phyloP scores from a whole-genome alignment of 2,797 vertebrate species.

The Silurus lanzhouensis region DNA sequence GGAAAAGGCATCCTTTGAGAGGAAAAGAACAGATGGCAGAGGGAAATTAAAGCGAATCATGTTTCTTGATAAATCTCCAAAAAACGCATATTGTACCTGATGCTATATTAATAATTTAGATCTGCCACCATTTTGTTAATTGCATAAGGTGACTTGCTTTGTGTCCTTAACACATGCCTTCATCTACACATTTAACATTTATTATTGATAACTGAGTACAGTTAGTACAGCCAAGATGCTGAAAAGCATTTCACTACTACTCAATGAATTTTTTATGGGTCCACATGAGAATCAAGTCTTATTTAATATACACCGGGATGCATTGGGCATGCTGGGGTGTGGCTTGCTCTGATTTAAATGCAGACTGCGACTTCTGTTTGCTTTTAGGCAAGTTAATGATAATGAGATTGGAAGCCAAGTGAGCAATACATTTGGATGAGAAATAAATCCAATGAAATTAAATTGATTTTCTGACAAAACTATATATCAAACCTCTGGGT shows the following conservation, averaged over 20 bases:
- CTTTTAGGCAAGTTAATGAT: slow-evolving; percentile 42
- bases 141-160: slow-evolving; percentile 27
- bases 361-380: slow-evolving; percentile 26
- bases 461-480: slow-evolving; percentile 35
- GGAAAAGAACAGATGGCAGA: slow-evolving; percentile 31
- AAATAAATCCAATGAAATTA: slow-evolving; percentile 45
- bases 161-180: slow-evolving; percentile 31
- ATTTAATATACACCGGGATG: slow-evolving; percentile 34
- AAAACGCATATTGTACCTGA: slow-evolving; percentile 1
- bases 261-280: slow-evolving; percentile 38
- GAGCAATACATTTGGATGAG: slow-evolving; percentile 30
- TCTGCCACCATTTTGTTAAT: slow-evolving; percentile 11
- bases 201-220: slow-evolving; percentile 42
- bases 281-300: slow-evolving; percentile 36
- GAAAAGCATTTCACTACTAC: slow-evolving; percentile 43
- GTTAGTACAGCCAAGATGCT: slow-evolving; percentile 42
- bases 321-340: slow-evolving; percentile 7
- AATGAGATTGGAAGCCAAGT: slow-evolving; percentile 39
- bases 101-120: slow-evolving; percentile 16
- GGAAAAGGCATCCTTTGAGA: not conserved
- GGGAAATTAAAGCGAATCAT: not conserved
- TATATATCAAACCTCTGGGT: not conserved
- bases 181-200: slow-evolving; percentile 35
- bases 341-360: slow-evolving; percentile 35
- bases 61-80: slow-evolving; percentile 11